A percentile compares a stretch with the other conserved stretches of the same genome.
Evolutionary conservation across 2,797 vertebrate species (phyloP).

Genomic region (Phyllotis vaccarum): DNA sequence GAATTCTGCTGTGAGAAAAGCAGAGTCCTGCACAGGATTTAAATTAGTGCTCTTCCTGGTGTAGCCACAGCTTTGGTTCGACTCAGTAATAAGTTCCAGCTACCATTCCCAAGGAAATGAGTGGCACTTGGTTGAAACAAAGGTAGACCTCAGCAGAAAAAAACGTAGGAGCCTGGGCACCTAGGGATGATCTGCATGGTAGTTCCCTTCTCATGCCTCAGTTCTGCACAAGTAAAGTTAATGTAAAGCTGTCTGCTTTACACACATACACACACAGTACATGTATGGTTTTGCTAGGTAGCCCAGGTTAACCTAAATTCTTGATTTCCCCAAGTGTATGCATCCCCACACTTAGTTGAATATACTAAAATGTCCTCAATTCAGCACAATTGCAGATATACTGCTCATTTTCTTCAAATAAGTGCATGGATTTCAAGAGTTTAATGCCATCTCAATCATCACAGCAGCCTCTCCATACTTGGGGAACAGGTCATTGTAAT

Average conservation of each 20-base stretch:
- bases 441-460: neutral
- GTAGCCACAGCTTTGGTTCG: neutral
- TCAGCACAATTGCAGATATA: neutral
- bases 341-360: neutral
- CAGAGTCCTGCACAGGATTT: neutral
- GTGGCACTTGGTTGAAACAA: neutral
- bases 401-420: conserved; percentile 30
- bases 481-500: neutral
- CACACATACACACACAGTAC: neutral
- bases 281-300: neutral
- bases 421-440: neutral
- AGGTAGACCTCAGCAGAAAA: neutral
- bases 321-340: neutral
- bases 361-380: neutral
- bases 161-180: neutral
- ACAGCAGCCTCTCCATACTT: neutral
- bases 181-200: no score
- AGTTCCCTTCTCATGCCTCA: neutral
- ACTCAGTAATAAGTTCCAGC: neutral
- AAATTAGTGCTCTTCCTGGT: neutral
- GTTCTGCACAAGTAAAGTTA: neutral
- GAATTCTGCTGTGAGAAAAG: neutral
- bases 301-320: neutral
- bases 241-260: neutral
- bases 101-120: neutral